Base-by-base conservation (phyloP, 2,113 vertebrate species). In the Speoplatyrhinus poulsoni region DNA sequence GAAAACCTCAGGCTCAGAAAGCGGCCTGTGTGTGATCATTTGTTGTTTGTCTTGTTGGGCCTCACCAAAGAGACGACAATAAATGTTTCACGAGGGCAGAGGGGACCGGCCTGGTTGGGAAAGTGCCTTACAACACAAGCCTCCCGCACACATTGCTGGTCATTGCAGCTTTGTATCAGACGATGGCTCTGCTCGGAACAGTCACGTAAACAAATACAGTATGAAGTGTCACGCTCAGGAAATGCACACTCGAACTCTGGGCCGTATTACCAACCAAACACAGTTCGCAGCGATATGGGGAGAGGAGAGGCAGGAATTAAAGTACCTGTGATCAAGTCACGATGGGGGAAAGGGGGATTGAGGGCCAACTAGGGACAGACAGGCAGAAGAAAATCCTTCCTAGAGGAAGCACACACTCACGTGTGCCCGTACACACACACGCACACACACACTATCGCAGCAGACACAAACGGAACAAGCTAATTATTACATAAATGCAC, bases 291-390 rank as follows among this genome's bases (percentile, higher is more conserved):
- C 69, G 60, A 83, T 86, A 82, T 68, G 71, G 73, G 82, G 69
- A 69, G 12, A 46, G 70, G 73, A 41, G 60, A 19, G 19, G 19
- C 19, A 19, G 19, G 19, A 19, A 19, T 19, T 19, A 19, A 19
- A 19, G 70, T 2, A 26, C 2, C 26, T 26, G 26, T 26, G 36
- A 85, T 84, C 80, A 83, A 81, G 76, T 75, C 80, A 77, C 69
- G 81, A 80, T 19, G 19, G 19, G 19, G 19, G 19, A 19, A 79
- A 72, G 70, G 36, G 82, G 80, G 76, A 82, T 69, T 75, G 82
- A 87, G 88, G 85, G 84, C 81, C 71, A 3, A 9, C 60, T 1
- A 59, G 82, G 87, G 84, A 86, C 87, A 87, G 76, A 73, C 46
- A 71, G 66, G 81, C 52, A 41, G 36, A 41, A 7, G 77, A 85